Evolutionary conservation across 2,797 vertebrate genomes (phyloP).

Genomic region (Hylomyscus alleni): DNA sequence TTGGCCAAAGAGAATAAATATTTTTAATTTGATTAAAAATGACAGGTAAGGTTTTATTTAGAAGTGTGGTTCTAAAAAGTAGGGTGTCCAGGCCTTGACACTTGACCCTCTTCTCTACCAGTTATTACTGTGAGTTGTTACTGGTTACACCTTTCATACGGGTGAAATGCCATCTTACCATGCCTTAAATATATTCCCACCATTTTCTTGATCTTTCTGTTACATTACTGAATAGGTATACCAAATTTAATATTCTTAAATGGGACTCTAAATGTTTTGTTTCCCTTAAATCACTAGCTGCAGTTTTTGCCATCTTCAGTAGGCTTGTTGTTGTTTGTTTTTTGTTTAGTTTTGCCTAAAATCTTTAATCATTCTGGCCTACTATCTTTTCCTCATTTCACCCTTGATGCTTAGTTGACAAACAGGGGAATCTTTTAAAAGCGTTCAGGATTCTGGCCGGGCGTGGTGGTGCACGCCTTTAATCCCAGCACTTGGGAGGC

Average conservation of each 20-base stretch:
- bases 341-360: not conserved
- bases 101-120: not conserved
- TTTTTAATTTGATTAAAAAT: constrained; percentile 12
- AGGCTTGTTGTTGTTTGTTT: no score
- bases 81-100: not conserved
- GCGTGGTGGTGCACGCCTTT: no score
- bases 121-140: not conserved
- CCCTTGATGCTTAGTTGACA: not conserved
- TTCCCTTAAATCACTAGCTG: not conserved
- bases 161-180: not conserved
- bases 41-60: constrained; percentile 1
- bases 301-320: not conserved
- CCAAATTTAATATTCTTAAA: not conserved
- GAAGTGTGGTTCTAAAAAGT: not conserved
- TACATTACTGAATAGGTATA: not conserved
- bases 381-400: not conserved
- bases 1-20: constrained; percentile 17
- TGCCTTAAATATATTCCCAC: not conserved
- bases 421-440: not conserved
- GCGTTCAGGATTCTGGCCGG: not conserved
- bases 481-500: no score
- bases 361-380: not conserved
- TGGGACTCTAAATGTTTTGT: not conserved
- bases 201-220: not conserved
- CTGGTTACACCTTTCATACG: not conserved